Base-by-base conservation (phyloP, 1,140 invertebrate genomes). In the Linepithema humile region DNA sequence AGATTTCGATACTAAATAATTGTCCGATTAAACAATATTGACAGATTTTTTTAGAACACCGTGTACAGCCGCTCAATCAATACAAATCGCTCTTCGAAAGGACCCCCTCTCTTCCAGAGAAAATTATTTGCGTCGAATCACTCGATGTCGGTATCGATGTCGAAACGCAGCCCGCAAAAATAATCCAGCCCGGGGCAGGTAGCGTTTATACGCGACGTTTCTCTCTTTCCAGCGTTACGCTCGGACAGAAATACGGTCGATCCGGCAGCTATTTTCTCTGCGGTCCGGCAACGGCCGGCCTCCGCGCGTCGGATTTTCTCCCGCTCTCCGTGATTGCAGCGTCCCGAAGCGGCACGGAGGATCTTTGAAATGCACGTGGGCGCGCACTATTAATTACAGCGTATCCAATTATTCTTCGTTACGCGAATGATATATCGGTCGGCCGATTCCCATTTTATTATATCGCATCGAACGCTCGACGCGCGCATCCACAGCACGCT, bases 101-200 rank as follows among this genome's bases (percentile, higher is more conserved):
- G 35, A 57, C 48, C 35, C 15, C 15, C 64, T 48, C n/a, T n/a
- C n/a, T n/a, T n/a, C n/a, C 62, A 69, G 75, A 80, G 75, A 80
- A 80, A 69, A 80, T 80, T 80, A 80, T 80, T 80, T 80, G 64
- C 75, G 64, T 74, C 75, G 75, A 43, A 80, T 80, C 75, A 64
- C 23, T 43, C 64, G 75, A 57, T 12, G 64, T 20, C 23, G 35
- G 75, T 80, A 80, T 80, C 75, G 65, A 80, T 80, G 75, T 80
- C 64, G 75, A 69, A 53, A 70, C 35, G 35, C 35, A 69, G 75
- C 38, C 48, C 64, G 64, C 64, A 80, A 80, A 80, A 80, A 80
- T 80, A 80, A 80, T 80, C 75, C 35, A 80, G 75, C 75, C 75
- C 12, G 48, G 26, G 75, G 75, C 75, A 80, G 64, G 64, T 80